These are phyloP conservation scores for Philereme transversata DNA, from an alignment of 2,888 invertebrate species.

Conservation along the genomic window DNA sequence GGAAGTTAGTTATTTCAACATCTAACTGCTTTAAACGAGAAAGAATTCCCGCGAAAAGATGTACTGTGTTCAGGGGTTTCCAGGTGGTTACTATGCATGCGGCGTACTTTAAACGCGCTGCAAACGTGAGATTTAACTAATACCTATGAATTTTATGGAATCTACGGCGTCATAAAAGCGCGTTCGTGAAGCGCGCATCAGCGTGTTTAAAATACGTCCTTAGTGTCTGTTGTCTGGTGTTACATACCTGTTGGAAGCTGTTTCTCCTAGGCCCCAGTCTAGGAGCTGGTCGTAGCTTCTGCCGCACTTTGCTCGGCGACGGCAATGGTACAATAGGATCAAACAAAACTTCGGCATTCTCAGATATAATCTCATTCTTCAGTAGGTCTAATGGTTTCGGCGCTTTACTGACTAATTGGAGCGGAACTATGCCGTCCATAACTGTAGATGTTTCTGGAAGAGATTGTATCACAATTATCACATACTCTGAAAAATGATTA, in stretches of 20 bases:
- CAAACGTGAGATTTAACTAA: no score
- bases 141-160: no score
- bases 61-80: no score
- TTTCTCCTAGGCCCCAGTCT: constrained; percentile 86
- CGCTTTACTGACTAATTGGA: constrained; percentile 53
- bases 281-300: constrained; percentile 88
- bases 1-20: no score
- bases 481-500: constrained; percentile 62
- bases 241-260: constrained; percentile 66
- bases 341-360: constrained; percentile 74
- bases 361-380: constrained; percentile 75
- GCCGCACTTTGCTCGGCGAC: constrained; percentile 86
- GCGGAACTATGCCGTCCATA: constrained; percentile 75
- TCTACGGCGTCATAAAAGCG: no score
- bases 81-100: no score
- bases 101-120: no score
- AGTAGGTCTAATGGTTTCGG: constrained; percentile 67
- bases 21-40: no score
- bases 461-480: constrained; percentile 62
- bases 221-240: neutral
- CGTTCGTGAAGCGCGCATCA: no score
- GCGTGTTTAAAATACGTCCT: neutral
- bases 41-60: no score
- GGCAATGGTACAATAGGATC: constrained; percentile 81
- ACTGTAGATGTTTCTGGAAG: constrained; percentile 64